Evolutionary conservation across 2,113 vertebrate species (phyloP).

Genomic region (Terrapene triunguis): DNA sequence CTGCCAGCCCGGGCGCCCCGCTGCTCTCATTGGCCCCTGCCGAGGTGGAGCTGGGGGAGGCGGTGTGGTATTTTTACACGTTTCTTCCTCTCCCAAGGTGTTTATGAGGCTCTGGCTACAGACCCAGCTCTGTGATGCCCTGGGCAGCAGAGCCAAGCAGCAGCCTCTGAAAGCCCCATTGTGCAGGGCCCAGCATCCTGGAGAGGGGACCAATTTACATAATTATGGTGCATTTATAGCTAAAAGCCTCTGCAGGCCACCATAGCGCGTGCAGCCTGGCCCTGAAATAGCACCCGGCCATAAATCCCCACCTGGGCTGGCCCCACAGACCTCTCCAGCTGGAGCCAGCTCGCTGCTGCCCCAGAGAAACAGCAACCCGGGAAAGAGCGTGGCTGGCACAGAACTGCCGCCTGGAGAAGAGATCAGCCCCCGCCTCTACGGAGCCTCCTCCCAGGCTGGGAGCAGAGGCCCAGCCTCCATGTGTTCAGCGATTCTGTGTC

Average conservation of each 20-base stretch:
- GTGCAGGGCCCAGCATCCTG: fast-evolving
- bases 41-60: slow-evolving; percentile 13
- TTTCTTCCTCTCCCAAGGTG: background rate
- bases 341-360: fast-evolving
- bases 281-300: background rate
- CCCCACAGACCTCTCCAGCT: background rate
- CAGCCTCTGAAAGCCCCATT: background rate
- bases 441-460: background rate
- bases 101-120: background rate
- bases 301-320: background rate
- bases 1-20: background rate
- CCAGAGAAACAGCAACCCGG: background rate
- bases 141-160: background rate
- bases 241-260: fast-evolving
- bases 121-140: background rate
- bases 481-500: too few species aligned
- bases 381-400: background rate
- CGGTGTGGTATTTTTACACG: slow-evolving; percentile 16
- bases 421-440: background rate
- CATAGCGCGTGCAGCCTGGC: fast-evolving
- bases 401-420: too few species aligned
- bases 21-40: background rate
- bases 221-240: fast-evolving
- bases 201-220: fast-evolving
- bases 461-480: background rate